A percentile compares a stretch with the other conserved stretches of the same genome.
These are phyloP conservation scores for Gambusia yucatana DNA, from an alignment of 2,797 vertebrate species.

Conservation along the genomic window DNA sequence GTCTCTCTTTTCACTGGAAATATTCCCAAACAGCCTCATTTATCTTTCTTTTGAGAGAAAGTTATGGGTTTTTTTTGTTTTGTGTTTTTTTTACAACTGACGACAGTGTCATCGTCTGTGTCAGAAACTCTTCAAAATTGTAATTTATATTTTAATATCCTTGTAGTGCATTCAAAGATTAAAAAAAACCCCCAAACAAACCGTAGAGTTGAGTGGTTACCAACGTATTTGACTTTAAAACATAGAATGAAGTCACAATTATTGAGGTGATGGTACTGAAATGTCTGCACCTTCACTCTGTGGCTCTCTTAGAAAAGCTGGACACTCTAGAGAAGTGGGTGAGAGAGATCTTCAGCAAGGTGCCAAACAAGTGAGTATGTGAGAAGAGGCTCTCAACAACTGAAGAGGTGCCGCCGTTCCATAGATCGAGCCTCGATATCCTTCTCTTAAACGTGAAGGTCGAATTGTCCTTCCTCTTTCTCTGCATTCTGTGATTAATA, in stretches of 20 bases:
- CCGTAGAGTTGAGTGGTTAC: background rate
- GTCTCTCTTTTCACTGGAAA: background rate
- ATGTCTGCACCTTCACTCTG: conserved; percentile 42
- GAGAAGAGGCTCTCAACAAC: conserved; percentile 49
- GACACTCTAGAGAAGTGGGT: conserved; percentile 96
- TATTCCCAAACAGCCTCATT: background rate
- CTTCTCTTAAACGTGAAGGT: conserved; percentile 59
- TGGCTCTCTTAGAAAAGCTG: conserved; percentile 86
- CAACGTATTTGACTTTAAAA: background rate
- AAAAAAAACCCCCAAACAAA: background rate
- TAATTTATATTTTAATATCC: background rate
- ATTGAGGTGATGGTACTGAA: conserved; percentile 12
- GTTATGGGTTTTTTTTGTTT: background rate
- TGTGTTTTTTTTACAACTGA: background rate
- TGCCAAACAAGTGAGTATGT: conserved; percentile 93
- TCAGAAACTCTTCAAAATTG: background rate
- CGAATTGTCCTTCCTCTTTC: conserved; percentile 42
- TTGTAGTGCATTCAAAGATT: background rate
- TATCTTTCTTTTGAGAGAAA: background rate
- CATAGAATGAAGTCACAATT: background rate
- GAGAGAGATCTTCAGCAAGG: conserved; percentile 93
- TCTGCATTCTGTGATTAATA: conserved; percentile 11
- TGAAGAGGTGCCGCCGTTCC: conserved; percentile 44
- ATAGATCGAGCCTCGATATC: conserved; percentile 45
- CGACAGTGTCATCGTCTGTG: background rate